A percentile compares a stretch with the other conserved stretches of the same genome.
Evolutionary conservation across 2,888 invertebrate genomes (phyloP).

Genomic region (Disparrhopalites patrizii): DNA sequence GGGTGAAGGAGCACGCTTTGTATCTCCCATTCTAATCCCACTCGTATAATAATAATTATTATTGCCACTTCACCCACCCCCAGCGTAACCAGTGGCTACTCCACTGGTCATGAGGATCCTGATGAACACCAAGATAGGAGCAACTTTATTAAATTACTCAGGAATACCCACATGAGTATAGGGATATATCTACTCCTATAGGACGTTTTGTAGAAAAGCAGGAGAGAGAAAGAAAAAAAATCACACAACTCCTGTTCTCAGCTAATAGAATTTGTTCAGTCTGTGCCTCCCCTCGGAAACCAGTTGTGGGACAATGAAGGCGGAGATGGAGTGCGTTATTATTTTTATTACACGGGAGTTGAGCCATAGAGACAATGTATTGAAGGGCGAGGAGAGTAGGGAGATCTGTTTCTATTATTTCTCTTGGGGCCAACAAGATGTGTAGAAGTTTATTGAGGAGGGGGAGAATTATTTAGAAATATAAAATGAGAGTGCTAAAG

Average conservation of each 20-base stretch:
- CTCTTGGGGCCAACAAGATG: neutral
- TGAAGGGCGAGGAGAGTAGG: neutral
- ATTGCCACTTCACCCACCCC: too few species aligned
- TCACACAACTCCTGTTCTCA: too few species aligned
- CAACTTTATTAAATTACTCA: too few species aligned
- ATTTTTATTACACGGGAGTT: neutral
- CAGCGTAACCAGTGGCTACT: too few species aligned
- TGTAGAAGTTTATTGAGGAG: neutral
- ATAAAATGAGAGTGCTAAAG: too few species aligned
- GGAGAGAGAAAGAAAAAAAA: neutral
- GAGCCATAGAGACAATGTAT: neutral
- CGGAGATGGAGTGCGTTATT: neutral
- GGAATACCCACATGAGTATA: too few species aligned
- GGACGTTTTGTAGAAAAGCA: neutral
- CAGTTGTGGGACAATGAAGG: too few species aligned
- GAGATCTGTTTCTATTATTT: too few species aligned
- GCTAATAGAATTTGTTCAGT: neutral
- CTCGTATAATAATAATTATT: neutral
- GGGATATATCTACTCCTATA: too few species aligned
- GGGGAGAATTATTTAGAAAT: neutral
- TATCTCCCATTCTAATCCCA: neutral
- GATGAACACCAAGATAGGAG: too few species aligned
- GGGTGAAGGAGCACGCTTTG: neutral
- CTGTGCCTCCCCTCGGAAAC: neutral
- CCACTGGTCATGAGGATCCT: too few species aligned